Percentiles rank a stretch among this genome's conserved stretches.
Evolutionary conservation across 2,797 vertebrate species (phyloP).

Genomic region (Echiichthys vipera): DNA sequence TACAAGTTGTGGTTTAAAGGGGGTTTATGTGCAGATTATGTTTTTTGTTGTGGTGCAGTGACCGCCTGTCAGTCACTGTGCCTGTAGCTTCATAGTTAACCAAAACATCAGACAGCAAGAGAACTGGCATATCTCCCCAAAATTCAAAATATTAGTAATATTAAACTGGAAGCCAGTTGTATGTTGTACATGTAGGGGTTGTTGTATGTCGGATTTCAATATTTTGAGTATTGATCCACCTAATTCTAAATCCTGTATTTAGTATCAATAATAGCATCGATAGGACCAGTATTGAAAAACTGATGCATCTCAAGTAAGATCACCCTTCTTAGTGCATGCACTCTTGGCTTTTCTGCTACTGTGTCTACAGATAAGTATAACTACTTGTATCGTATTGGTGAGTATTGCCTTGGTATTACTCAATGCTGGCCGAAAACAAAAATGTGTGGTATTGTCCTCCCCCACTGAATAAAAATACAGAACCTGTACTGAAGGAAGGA

Average conservation of each 20-base stretch:
- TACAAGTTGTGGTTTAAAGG: background rate
- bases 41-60: background rate
- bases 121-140: background rate
- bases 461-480: background rate
- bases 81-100: background rate
- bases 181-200: no score
- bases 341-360: background rate
- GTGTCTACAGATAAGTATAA: background rate
- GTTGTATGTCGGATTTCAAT: no score
- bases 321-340: background rate
- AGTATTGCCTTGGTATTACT: background rate
- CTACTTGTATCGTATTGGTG: no score
- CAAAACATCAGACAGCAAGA: background rate
- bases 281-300: background rate
- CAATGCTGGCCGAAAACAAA: background rate
- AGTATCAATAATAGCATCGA: background rate
- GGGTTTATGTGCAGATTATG: background rate
- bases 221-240: no score
- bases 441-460: background rate
- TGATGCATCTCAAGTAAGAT: background rate
- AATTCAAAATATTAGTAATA: background rate
- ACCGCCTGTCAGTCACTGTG: background rate
- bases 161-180: background rate
- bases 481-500: background rate
- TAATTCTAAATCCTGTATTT: background rate